These are phyloP conservation scores for Cynopterus brachyotis DNA, from an alignment of 2,113 vertebrate genomes.

Conservation along the genomic window DNA sequence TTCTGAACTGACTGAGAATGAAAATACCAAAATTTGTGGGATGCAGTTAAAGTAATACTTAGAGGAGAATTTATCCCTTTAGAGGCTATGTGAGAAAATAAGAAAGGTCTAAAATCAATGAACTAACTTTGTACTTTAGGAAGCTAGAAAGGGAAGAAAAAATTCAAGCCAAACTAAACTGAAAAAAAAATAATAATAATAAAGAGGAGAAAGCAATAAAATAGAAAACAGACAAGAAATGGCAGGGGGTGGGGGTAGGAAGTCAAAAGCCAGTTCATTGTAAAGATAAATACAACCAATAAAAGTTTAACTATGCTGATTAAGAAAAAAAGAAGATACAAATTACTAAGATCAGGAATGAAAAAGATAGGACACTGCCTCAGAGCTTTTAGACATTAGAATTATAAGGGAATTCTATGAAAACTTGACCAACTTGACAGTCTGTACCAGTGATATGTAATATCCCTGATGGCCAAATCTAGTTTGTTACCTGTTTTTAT, in stretches of 20 bases:
- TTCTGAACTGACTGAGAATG: neutral
- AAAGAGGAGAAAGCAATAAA: neutral
- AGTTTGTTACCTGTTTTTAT: conserved; percentile 6
- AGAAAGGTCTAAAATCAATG: conserved; percentile 17
- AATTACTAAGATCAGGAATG: neutral
- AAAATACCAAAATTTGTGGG: neutral
- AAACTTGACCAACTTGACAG: neutral
- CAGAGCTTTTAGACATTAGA: neutral
- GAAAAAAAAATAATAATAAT: neutral
- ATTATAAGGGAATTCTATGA: neutral
- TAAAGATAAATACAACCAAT: neutral
- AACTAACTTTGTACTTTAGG: conserved; percentile 4
- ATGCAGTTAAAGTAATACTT: neutral
- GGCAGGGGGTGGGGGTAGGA: neutral
- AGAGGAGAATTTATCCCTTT: neutral
- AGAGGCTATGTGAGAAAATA: neutral
- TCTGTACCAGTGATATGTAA: neutral
- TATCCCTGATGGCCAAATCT: neutral
- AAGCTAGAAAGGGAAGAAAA: conserved; percentile 37
- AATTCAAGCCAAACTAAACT: neutral
- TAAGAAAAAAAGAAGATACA: neutral
- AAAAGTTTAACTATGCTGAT: neutral
- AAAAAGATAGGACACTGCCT: neutral
- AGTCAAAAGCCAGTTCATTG: neutral
- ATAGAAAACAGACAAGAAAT: neutral